These are phyloP conservation scores for Babylonia areolata DNA, from an alignment of 1,140 invertebrate genomes.

Conservation along the genomic window DNA sequence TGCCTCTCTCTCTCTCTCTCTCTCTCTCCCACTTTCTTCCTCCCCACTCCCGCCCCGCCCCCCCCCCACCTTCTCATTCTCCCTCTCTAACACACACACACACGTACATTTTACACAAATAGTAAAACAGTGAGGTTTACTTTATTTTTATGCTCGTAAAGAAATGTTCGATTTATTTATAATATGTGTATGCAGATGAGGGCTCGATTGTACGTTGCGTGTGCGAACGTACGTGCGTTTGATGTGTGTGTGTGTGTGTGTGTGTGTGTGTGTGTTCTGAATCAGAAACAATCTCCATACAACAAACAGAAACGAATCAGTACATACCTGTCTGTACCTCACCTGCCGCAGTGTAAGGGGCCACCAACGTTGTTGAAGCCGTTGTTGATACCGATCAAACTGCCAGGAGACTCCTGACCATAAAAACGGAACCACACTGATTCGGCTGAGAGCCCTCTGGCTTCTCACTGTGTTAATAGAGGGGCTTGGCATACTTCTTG, in stretches of 20 bases:
- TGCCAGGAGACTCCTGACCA: background rate
- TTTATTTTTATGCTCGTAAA: no score
- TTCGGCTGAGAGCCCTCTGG: background rate
- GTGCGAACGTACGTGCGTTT: background rate
- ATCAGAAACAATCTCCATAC: no score
- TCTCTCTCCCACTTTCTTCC: background rate
- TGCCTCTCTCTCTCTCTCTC: background rate
- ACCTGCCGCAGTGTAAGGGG: no score
- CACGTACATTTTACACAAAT: no score
- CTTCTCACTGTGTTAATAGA: background rate
- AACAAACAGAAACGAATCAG: no score
- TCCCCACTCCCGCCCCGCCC: background rate
- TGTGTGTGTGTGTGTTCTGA: background rate
- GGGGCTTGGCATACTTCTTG: background rate
- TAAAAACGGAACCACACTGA: background rate
- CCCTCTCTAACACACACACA: no score
- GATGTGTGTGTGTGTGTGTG: conserved; percentile 28
- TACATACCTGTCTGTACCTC: no score
- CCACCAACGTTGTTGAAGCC: conserved; percentile 1
- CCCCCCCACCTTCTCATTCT: background rate
- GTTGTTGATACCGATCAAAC: background rate
- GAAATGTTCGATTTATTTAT: no score
- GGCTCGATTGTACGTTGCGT: background rate
- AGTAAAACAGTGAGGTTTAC: no score
- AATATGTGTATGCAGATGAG: background rate